Evolutionary conservation across 2,888 invertebrate species (phyloP).

Genomic region (Steinernema hermaphroditum): DNA sequence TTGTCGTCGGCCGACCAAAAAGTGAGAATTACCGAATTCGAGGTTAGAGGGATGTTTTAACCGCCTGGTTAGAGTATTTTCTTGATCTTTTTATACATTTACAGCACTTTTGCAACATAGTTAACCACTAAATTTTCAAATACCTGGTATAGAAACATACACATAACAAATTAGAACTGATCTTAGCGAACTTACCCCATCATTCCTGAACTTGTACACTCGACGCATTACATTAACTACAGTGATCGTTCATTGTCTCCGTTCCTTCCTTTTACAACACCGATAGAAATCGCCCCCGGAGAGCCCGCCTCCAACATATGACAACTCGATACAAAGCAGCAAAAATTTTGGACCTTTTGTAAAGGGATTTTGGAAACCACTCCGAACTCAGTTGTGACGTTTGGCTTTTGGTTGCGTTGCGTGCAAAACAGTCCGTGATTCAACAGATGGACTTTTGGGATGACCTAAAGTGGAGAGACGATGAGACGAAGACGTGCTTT

Average conservation of each 20-base stretch:
- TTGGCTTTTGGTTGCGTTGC: background rate
- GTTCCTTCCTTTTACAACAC: no score
- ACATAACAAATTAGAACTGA: background rate
- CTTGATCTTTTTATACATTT: no score
- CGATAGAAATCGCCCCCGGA: no score
- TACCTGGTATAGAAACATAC: background rate
- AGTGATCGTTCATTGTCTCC: background rate
- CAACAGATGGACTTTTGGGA: no score
- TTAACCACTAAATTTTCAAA: no score
- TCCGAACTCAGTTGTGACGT: background rate
- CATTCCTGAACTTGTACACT: conserved; percentile 11
- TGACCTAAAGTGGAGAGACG: no score
- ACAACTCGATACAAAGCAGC: background rate
- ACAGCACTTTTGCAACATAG: no score
- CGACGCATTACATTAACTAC: background rate
- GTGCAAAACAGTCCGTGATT: background rate
- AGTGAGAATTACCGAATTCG: no score
- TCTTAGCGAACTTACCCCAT: conserved; percentile 20
- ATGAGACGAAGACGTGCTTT: no score
- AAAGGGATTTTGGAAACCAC: background rate
- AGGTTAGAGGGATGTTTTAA: no score
- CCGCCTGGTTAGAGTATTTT: no score
- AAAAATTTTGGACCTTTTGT: conserved; percentile 7
- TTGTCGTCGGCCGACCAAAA: conserved; percentile 20
- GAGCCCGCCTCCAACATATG: background rate